Base-by-base conservation (phyloP, 2,797 vertebrate species). In the Ptychadena robeensis region DNA sequence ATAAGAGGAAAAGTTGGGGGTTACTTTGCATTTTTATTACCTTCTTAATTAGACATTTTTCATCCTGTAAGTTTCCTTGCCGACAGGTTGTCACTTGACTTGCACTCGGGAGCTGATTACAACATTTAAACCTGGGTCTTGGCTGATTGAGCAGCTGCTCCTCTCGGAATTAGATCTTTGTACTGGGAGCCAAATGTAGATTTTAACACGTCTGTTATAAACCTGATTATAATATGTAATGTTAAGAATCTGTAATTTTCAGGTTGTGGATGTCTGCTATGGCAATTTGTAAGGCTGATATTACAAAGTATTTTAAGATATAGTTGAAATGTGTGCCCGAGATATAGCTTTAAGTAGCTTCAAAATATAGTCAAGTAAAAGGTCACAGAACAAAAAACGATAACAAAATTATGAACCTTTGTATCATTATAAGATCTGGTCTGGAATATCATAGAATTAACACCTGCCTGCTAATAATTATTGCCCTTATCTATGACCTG, bases 21-120 rank as follows among this genome's bases (percentile, higher is more conserved):
- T 75, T 70, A 35, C 57, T 85, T 85, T 80, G 82, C 78, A 85
- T 85, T 85, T 85, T 75, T 69, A 80, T 75, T 48, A 64, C 3
- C 73, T 80, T 67, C 63, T 68, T 84, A 85, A 85, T 85, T 85
- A 85, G 72, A 75, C 40, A 61, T 57, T 85, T 85, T 80, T 85
- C 72, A 75, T 85, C 78, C 77, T 57, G n/a, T 78, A 67, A 75
- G 65, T 67, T 70, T 75, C 71, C 25, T 0, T 59, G 25, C 65
- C 64, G 77, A 80, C 82, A 84, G 77, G 77, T 80, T 84, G 82
- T 85, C 82, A 80, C 82, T 85, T 85, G 31, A 75, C 35, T 38
- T 65, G 78, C 67, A 85, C 82, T 85, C 80, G 78, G 76, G 70
- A 80, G 76, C 65, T 85, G 82, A 85, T 85, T 85, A 72, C 77